Conservation (phyloP, 2,113 vertebrate species). For the Cheilinus undulatus region DNA sequence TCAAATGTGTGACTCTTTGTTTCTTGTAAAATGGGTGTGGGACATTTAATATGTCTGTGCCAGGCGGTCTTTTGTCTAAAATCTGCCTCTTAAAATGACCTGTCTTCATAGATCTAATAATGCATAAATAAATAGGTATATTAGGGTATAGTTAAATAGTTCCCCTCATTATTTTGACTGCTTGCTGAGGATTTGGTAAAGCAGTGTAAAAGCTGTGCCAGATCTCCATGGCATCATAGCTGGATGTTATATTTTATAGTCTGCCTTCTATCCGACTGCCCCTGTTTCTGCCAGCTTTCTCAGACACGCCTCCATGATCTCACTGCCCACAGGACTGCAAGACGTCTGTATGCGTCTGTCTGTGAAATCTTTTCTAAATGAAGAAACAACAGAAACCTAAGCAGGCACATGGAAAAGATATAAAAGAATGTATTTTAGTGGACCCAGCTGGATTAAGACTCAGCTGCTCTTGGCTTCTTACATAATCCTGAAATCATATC, state of each 20-base stretch:
- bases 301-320: slow-evolving; percentile 62
- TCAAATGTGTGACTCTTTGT: no score
- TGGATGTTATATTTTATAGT: slow-evolving; percentile 49
- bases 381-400: slow-evolving; percentile 2
- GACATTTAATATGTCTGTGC: no score
- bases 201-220: slow-evolving; percentile 29
- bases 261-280: slow-evolving; percentile 18
- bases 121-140: no score
- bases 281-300: slow-evolving; percentile 31
- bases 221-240: slow-evolving; percentile 43
- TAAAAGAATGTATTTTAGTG: slow-evolving; percentile 45
- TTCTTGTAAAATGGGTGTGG: no score
- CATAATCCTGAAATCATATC: slow-evolving; percentile 31
- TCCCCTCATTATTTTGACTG: neutral
- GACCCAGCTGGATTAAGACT: slow-evolving; percentile 40
- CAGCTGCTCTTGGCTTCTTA: slow-evolving; percentile 47
- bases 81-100: no score
- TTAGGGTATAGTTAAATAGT: no score
- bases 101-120: no score
- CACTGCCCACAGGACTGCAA: slow-evolving; percentile 46
- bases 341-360: slow-evolving; percentile 34
- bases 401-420: slow-evolving; percentile 59
- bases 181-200: neutral
- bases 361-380: slow-evolving; percentile 50
- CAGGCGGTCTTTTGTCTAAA: no score